These are phyloP conservation scores for Clivina fossor DNA, from an alignment of 2,888 invertebrate genomes.

Conservation along the genomic window DNA sequence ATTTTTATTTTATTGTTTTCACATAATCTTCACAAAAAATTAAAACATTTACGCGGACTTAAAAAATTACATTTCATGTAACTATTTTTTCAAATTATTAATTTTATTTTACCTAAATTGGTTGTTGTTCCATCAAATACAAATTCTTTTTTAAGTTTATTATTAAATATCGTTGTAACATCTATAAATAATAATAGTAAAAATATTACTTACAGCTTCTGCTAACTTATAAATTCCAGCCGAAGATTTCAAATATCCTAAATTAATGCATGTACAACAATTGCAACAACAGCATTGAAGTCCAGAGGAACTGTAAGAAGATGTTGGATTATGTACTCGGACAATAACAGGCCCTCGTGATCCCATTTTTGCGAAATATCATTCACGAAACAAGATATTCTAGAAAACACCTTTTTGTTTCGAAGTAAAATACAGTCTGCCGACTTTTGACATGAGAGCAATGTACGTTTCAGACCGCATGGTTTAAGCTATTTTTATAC, in stretches of 20 bases:
- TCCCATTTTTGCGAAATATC: no score
- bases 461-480: constrained; percentile 11
- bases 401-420: no score
- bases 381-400: no score
- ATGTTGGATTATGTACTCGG: constrained; percentile 17
- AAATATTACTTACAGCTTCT: constrained; percentile 67
- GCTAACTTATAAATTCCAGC: constrained; percentile 74
- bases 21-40: no score
- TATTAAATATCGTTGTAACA: background rate
- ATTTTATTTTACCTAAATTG: no score
- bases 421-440: constrained; percentile 1
- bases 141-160: no score
- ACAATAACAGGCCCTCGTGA: constrained; percentile 25
- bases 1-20: no score
- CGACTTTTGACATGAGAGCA: constrained; percentile 23
- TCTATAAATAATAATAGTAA: background rate
- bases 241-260: constrained; percentile 71
- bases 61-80: no score
- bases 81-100: no score
- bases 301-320: constrained; percentile 50
- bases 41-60: no score
- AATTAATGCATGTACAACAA: constrained; percentile 78
- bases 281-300: constrained; percentile 73
- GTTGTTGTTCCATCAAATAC: no score
- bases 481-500: constrained; percentile 19